Conservation (phyloP, 2,888 invertebrate species). For the Hydroisotoma schaefferi region DNA sequence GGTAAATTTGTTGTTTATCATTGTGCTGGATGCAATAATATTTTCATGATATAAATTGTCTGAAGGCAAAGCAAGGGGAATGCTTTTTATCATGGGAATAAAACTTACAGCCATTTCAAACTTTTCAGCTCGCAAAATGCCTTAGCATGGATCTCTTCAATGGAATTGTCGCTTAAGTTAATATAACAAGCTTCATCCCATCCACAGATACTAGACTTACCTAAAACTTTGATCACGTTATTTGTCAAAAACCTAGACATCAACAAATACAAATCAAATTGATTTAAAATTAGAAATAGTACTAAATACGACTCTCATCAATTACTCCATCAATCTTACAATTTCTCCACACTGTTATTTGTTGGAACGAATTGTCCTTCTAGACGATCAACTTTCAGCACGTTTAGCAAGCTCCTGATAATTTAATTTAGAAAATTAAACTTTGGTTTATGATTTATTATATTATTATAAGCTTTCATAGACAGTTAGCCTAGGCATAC, state of each 20-base stretch:
- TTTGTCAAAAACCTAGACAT: neutral
- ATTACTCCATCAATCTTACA: neutral
- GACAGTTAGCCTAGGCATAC: too few species aligned
- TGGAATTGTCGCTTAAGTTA: constrained; percentile 14
- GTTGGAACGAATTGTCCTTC: neutral
- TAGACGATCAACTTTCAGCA: neutral
- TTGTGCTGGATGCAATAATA: too few species aligned
- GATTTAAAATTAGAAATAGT: too few species aligned
- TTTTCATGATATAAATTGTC: too few species aligned
- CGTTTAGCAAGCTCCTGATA: too few species aligned
- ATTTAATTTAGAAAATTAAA: too few species aligned
- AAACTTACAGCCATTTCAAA: constrained; percentile 46
- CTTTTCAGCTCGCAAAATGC: constrained; percentile 16
- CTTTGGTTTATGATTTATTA: too few species aligned
- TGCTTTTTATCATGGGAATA: too few species aligned
- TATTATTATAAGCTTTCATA: too few species aligned
- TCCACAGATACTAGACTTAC: neutral
- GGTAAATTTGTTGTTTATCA: constrained; percentile 57
- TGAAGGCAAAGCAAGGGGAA: too few species aligned
- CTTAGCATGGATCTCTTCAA: constrained; percentile 1
- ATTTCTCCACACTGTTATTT: neutral
- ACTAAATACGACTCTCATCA: neutral
- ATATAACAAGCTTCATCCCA: constrained; percentile 3
- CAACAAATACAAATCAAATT: too few species aligned
- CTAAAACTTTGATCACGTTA: neutral